These are phyloP conservation scores for Danio jaintianensis DNA, from an alignment of 2,797 vertebrate genomes.

Conservation along the genomic window DNA sequence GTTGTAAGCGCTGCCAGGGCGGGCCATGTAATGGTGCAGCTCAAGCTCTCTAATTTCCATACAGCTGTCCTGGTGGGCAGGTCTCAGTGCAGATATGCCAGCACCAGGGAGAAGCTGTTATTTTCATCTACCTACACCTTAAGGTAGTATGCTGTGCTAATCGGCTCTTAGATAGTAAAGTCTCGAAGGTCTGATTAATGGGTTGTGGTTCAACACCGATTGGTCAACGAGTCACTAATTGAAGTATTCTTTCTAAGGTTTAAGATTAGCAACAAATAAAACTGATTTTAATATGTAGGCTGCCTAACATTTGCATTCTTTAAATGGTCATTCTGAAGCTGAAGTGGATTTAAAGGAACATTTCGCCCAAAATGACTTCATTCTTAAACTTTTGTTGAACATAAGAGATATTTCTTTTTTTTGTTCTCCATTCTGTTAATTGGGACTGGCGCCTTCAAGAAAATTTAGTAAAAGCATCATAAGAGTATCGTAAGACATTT, in stretches of 20 bases:
- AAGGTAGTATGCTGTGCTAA: neutral
- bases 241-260: neutral
- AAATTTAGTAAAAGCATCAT: neutral
- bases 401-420: neutral
- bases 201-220: neutral
- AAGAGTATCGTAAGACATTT: neutral
- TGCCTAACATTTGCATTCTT: neutral
- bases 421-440: neutral
- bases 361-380: neutral
- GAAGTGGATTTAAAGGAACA: neutral
- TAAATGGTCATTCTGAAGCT: neutral
- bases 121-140: slow-evolving; percentile 19
- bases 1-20: slow-evolving; percentile 81
- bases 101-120: slow-evolving; percentile 26
- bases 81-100: slow-evolving; percentile 39
- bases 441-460: neutral
- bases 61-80: slow-evolving; percentile 85
- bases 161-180: neutral
- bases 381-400: neutral
- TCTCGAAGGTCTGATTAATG: neutral
- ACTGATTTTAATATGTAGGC: neutral
- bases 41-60: slow-evolving; percentile 95
- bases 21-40: slow-evolving; percentile 86
- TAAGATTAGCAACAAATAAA: neutral
- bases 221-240: neutral